Evolutionary conservation across 2,113 vertebrate species (phyloP).

Genomic region (Panurus biarmicus): DNA sequence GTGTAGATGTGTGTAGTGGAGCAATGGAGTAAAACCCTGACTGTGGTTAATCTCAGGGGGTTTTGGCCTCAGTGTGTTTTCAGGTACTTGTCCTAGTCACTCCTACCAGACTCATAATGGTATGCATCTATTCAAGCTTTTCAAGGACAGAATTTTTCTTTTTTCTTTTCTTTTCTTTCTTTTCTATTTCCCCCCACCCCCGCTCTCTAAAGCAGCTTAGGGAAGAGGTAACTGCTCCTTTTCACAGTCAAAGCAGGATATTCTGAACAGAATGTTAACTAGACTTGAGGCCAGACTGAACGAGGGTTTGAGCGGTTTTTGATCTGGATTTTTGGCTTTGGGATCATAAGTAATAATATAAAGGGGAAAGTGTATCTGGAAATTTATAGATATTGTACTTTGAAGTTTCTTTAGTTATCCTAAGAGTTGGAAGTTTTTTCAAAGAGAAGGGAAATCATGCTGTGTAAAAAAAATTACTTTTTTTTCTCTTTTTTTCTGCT

Average conservation of each 20-base stretch:
- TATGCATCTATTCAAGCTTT: conserved; percentile 30
- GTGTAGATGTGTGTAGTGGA: not conserved
- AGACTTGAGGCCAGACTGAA: not conserved
- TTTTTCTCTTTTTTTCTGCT: not conserved
- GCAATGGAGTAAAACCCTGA: not conserved
- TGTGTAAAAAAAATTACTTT: not conserved
- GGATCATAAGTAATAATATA: not conserved
- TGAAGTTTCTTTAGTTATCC: not conserved
- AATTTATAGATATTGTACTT: not conserved
- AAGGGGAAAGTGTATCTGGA: not conserved
- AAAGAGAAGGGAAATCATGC: not conserved
- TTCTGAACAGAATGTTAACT: conserved; percentile 55
- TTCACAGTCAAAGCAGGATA: conserved; percentile 49
- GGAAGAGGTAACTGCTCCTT: conserved; percentile 53
- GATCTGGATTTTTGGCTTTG: not conserved
- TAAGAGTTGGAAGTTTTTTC: not conserved
- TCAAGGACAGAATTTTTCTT: conserved; percentile 11
- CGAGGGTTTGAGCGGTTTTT: not conserved
- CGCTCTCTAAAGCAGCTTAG: not conserved
- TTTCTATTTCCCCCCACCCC: too few species aligned
- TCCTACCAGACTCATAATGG: not conserved
- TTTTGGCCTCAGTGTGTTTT: not conserved
- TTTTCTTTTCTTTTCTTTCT: not conserved
- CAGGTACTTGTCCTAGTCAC: not conserved
- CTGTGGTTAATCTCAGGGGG: not conserved